phyloP scores from a whole-genome alignment of 2,113 vertebrate species.

The Myrmophylax atrothorax region DNA sequence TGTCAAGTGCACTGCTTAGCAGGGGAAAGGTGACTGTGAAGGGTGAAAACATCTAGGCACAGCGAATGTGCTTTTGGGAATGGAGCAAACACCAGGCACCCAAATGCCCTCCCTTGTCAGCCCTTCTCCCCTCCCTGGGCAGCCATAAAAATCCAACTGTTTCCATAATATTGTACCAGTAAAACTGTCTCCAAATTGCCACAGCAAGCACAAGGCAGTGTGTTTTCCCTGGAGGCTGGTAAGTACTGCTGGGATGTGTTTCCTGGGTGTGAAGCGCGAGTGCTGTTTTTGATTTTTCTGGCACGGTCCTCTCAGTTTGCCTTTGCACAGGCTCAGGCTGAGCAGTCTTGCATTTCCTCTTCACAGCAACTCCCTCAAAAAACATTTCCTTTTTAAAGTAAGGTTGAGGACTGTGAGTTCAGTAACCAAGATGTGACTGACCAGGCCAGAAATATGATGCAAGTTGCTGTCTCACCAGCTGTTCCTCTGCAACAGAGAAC shows the following conservation, averaged over 20 bases:
- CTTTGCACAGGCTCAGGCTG: neutral
- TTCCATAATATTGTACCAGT: neutral
- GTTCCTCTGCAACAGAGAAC: neutral
- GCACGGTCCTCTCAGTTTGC: accelerated
- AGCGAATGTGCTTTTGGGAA: neutral
- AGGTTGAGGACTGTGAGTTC: neutral
- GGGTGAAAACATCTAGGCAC: neutral
- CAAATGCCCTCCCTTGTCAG: neutral
- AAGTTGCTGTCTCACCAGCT: neutral
- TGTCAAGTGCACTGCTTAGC: neutral
- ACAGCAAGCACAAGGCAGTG: accelerated
- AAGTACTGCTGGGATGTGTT: accelerated
- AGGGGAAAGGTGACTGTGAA: neutral
- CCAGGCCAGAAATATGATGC: neutral
- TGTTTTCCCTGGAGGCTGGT: neutral
- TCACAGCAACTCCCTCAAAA: neutral
- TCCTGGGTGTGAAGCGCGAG: accelerated
- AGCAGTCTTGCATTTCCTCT: neutral
- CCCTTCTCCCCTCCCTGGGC: neutral
- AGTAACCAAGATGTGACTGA: neutral
- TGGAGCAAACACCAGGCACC: neutral
- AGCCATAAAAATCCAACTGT: neutral
- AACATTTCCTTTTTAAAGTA: neutral
- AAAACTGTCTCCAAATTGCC: neutral
- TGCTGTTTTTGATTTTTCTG: neutral